Percentiles rank a stretch among this genome's conserved stretches.
phyloP scores from a whole-genome alignment of 2,113 vertebrate species.

The Cygnus atratus region DNA sequence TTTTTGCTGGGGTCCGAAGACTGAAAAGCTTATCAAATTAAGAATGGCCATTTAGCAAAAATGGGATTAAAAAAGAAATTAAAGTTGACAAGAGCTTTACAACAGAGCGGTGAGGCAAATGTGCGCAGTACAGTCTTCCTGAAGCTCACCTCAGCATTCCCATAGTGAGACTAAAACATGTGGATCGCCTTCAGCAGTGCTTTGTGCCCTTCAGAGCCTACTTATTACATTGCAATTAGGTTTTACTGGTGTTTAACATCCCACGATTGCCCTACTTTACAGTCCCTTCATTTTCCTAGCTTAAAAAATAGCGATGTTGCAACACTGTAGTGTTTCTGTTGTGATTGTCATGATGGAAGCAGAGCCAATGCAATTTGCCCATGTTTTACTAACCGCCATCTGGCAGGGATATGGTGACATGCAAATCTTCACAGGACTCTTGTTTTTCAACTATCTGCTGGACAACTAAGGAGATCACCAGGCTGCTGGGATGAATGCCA shows the following conservation, averaged over 20 bases:
- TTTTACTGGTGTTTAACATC: constrained; percentile 21
- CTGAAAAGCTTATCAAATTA: not conserved
- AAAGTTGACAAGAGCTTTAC: not conserved
- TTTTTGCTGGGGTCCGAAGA: not conserved
- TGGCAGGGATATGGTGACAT: constrained; percentile 80
- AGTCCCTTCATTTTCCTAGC: constrained; percentile 24
- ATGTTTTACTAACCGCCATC: constrained; percentile 80
- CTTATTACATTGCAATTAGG: not conserved
- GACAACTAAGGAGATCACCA: constrained; percentile 81
- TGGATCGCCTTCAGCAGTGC: not conserved
- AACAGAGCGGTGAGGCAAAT: not conserved
- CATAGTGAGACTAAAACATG: not conserved
- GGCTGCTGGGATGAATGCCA: constrained; percentile 78
- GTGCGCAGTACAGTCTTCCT: not conserved
- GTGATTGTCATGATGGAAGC: constrained; percentile 74
- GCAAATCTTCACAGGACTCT: constrained; percentile 81
- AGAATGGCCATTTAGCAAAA: not conserved
- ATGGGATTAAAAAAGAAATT: not conserved
- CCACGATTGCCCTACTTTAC: constrained; percentile 37
- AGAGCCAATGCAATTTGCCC: constrained; percentile 77
- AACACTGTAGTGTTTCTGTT: constrained; percentile 72
- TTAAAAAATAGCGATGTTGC: constrained; percentile 50
- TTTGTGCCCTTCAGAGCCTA: not conserved
- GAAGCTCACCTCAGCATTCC: not conserved
- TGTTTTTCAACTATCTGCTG: constrained; percentile 81